Evolutionary conservation across 2,797 vertebrate genomes (phyloP).

Genomic region (Acanthiza pusilla): DNA sequence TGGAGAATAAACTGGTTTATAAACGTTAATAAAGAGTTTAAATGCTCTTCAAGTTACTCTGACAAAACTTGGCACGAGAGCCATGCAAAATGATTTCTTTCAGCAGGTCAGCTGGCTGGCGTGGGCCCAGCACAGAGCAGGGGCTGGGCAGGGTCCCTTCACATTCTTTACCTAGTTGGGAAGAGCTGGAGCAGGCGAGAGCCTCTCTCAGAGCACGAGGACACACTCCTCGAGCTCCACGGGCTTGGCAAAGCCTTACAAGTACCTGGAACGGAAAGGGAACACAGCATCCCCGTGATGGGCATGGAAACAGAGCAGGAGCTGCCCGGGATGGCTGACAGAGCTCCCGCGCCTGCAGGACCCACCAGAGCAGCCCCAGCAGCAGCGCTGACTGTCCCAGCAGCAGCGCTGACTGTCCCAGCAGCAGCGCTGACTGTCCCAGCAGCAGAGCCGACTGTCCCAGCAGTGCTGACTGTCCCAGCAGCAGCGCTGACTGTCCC

Average conservation of each 20-base stretch:
- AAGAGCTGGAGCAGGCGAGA: background rate
- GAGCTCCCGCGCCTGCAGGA: fast-evolving
- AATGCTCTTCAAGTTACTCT: background rate
- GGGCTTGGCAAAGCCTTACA: background rate
- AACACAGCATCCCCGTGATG: fast-evolving
- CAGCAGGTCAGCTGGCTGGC: background rate
- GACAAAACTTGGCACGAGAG: background rate
- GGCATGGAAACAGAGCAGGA: fast-evolving
- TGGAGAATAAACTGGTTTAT: background rate
- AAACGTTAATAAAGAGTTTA: background rate
- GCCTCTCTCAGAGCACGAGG: background rate
- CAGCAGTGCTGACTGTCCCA: background rate
- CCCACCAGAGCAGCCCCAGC: background rate
- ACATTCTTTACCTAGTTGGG: conserved; percentile 22
- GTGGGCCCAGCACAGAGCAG: background rate
- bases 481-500: too few relatives aligned
- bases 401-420: too few relatives aligned
- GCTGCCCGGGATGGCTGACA: background rate
- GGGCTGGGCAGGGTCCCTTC: background rate
- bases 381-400: too few relatives aligned
- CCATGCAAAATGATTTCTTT: fast-evolving
- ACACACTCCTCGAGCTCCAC: background rate
- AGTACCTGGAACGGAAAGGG: background rate
- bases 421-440: too few relatives aligned
- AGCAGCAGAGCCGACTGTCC: too few relatives aligned